phyloP scores from a whole-genome alignment of 2,888 invertebrate species.

The Clitarchus hookeri region DNA sequence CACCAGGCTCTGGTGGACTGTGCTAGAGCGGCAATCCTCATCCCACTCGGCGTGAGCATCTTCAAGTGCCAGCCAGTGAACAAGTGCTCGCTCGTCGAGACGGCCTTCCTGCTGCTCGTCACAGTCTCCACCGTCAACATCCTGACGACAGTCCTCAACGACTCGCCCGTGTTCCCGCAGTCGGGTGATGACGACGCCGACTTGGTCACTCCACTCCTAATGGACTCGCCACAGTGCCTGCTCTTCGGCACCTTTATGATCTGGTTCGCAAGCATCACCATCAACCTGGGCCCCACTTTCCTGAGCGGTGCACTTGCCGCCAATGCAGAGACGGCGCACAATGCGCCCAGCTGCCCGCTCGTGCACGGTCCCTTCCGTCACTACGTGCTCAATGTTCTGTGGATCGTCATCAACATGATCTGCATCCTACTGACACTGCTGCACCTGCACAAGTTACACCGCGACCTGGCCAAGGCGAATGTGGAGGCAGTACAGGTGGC shows the following conservation, averaged over 20 bases:
- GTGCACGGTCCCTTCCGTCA: slow-evolving; percentile 87
- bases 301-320: slow-evolving; percentile 81
- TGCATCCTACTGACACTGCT: slow-evolving; percentile 82
- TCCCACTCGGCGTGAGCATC: slow-evolving; percentile 79
- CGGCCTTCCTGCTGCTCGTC: slow-evolving; percentile 81
- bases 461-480: slow-evolving; percentile 81
- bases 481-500: slow-evolving; percentile 83
- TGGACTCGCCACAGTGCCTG: slow-evolving; percentile 89
- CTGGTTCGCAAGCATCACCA: slow-evolving; percentile 85
- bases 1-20: slow-evolving; percentile 86
- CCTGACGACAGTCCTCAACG: slow-evolving; percentile 83
- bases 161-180: slow-evolving; percentile 78
- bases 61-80: slow-evolving; percentile 81
- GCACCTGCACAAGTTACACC: slow-evolving; percentile 77
- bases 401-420: slow-evolving; percentile 87
- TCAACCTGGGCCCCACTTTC: slow-evolving; percentile 88
- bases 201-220: slow-evolving; percentile 69
- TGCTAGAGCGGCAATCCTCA: slow-evolving; percentile 76
- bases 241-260: slow-evolving; percentile 91
- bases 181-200: slow-evolving; percentile 66
- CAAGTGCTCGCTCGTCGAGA: slow-evolving; percentile 86
- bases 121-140: slow-evolving; percentile 91
- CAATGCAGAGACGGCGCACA: slow-evolving; percentile 75
- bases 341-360: slow-evolving; percentile 82
- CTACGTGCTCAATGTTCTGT: slow-evolving; percentile 87